Evolutionary conservation across 2,113 vertebrate genomes (phyloP).

Genomic region (Noctilio leporinus): DNA sequence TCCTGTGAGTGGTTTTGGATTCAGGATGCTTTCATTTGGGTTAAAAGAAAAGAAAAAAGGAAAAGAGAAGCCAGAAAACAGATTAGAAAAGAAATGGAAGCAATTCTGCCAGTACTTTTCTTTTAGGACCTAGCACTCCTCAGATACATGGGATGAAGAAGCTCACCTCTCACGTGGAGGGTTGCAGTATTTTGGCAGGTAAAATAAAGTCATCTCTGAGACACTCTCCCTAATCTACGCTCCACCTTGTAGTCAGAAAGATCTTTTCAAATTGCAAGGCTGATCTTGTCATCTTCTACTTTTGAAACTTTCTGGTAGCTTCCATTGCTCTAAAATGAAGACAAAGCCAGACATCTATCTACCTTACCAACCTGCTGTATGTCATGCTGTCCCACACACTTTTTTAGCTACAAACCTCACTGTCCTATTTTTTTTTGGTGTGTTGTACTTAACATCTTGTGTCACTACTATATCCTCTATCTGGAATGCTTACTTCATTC

Average conservation of each 20-base stretch:
- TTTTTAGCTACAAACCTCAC: neutral
- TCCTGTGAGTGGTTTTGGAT: neutral
- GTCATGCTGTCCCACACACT: accelerated
- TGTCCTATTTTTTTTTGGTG: neutral
- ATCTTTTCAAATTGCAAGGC: neutral
- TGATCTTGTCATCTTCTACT: neutral
- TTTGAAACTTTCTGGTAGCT: neutral
- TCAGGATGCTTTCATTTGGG: neutral
- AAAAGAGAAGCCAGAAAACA: slow-evolving; percentile 18
- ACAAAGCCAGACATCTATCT: neutral
- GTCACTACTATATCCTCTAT: neutral
- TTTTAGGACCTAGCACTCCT: neutral
- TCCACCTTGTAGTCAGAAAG: neutral
- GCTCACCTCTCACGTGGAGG: neutral
- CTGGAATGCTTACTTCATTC: neutral
- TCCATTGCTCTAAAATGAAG: neutral
- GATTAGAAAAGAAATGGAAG: slow-evolving; percentile 29
- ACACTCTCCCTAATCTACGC: neutral
- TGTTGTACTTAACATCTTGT: neutral
- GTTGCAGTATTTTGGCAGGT: neutral
- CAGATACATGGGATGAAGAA: neutral
- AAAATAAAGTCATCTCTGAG: neutral
- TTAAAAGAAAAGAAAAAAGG: neutral
- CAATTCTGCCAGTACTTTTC: neutral
- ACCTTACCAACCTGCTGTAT: accelerated